Base-by-base conservation (phyloP, 2,888 invertebrate species). In the Scaptomyza cyrtandrae region DNA sequence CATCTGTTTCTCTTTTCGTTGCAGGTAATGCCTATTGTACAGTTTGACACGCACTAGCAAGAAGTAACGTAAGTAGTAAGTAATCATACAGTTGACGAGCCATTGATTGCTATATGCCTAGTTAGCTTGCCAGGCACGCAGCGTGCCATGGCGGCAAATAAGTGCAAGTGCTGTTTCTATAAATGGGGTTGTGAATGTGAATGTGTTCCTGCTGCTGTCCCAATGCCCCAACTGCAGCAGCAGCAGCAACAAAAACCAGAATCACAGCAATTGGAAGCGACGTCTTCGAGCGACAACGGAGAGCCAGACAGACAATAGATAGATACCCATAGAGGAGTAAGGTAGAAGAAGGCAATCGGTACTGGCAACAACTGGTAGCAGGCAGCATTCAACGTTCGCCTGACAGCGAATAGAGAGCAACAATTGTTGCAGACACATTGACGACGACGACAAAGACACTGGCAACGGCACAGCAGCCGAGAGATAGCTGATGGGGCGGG, bases 381-480 rank as follows among this genome's bases (percentile, higher is more conserved):
- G 31, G 33, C 19, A 57, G 48, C 14, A 50, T 39, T 19, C 41
- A 31, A 43, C 44, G 37, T 16, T 54, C 16, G 55, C 37, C 50
- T 65, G 81, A 80, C 80, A 80, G 71, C 68, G 55, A 75, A 78
- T 85, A 74, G 76, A 78, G 86, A 82, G 88, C 84, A 86, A 84
- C 87, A 88, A 86, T 88, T 86, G 89, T 81, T 84, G 89, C 85
- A 86, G 89, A 88, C 87, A 87, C 75, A 87, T 75, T 82, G 86
- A 87, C 86, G 86, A 78, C 82, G 35, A 61, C 75, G 33, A 29
- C 37, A 37, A 7, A 39, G 54, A 52, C 59, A 49, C 9, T 53
- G 46, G 45, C 72, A 58, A 58, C 41, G 43, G 43, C 50, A 44
- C 60, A 61, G 9, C 35, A 43, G 14, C 50, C 24, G 24, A 53